Conservation (phyloP, 2,113 vertebrate genomes). For the Trematocara nigrifrons region DNA sequence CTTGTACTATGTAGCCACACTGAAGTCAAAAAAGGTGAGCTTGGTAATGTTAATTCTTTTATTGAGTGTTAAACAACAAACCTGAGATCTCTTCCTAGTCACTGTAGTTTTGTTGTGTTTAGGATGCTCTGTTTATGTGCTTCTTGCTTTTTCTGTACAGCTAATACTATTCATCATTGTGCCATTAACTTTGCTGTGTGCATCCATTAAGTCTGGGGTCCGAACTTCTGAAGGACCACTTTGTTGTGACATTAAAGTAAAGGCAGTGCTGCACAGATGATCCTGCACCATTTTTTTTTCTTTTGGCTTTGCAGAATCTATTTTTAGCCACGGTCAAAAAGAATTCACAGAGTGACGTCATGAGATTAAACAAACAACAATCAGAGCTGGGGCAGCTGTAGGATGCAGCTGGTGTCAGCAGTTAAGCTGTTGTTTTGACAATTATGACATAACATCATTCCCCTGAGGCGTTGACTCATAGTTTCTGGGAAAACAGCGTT, state of each 20-base stretch:
- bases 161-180: neutral
- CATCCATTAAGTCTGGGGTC: neutral
- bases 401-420: neutral
- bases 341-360: conserved; percentile 3
- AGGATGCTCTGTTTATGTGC: neutral
- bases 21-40: neutral
- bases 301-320: neutral
- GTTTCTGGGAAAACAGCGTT: neutral
- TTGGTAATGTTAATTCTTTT: neutral
- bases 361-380: conserved; percentile 11
- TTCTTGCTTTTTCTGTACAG: neutral
- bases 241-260: neutral
- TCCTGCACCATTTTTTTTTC: neutral
- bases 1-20: too few species aligned
- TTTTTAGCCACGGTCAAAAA: neutral
- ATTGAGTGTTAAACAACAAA: neutral
- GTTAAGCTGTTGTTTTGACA: conserved; percentile 10
- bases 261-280: neutral
- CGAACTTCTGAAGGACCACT: neutral
- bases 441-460: neutral
- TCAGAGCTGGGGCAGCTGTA: neutral
- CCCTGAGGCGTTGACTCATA: neutral
- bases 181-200: neutral
- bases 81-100: neutral
- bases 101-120: neutral